Conservation (phyloP, 2,113 vertebrate species). For the Platysteira castanea region DNA sequence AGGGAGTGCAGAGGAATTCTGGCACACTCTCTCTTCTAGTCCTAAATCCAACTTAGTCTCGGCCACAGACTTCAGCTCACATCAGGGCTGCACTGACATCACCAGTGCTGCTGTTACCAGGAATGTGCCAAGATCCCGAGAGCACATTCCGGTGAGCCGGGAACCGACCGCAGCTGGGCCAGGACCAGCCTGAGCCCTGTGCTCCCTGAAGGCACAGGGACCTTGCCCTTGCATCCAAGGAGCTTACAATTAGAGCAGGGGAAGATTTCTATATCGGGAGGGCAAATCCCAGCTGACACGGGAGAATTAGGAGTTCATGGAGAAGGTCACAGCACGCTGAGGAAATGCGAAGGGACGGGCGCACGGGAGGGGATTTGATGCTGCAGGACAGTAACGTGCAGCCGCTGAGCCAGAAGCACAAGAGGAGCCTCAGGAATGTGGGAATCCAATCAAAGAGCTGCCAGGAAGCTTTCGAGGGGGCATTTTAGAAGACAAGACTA, state of each 20-base stretch:
- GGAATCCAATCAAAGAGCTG: background rate
- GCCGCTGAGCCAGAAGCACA: background rate
- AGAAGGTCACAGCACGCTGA: background rate
- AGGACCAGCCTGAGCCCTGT: background rate
- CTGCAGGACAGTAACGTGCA: background rate
- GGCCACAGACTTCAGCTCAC: background rate
- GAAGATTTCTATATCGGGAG: slow-evolving; percentile 32
- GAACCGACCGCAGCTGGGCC: background rate
- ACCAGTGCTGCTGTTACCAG: background rate
- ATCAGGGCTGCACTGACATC: background rate
- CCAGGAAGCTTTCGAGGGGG: background rate
- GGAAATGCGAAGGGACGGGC: background rate
- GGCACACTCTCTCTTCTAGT: background rate
- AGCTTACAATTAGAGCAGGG: slow-evolving; percentile 26
- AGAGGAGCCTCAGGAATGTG: background rate
- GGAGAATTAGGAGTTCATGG: slow-evolving; percentile 1
- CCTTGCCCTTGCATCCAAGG: slow-evolving; percentile 20
- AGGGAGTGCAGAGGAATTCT: background rate
- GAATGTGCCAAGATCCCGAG: background rate
- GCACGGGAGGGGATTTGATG: background rate
- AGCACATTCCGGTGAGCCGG: fast-evolving
- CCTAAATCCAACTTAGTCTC: background rate
- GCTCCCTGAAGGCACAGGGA: background rate
- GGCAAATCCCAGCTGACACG: slow-evolving; percentile 48
- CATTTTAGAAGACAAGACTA: background rate